Evolutionary conservation across 2,113 vertebrate species (phyloP).

Genomic region (Coturnix japonica): DNA sequence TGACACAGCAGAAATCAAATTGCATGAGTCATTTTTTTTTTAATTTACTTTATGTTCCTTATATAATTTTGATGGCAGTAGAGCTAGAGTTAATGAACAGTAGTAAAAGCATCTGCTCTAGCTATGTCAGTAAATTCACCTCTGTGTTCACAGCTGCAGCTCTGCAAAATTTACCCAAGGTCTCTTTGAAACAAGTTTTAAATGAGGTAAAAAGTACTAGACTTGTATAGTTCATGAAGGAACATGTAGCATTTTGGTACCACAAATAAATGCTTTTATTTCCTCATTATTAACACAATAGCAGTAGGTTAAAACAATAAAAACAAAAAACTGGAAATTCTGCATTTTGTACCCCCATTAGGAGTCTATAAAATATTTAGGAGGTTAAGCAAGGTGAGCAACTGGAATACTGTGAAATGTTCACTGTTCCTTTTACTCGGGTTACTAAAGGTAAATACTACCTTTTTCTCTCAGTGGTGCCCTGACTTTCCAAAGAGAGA

Average conservation of each 20-base stretch:
- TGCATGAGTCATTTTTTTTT: slow-evolving; percentile 49
- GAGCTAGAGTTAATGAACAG: slow-evolving; percentile 63
- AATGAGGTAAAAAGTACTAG: slow-evolving; percentile 15
- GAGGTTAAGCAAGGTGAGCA: slow-evolving; percentile 33
- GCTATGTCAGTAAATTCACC: slow-evolving; percentile 48
- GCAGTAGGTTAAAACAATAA: neutral
- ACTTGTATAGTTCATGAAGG: slow-evolving; percentile 44
- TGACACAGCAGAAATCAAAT: slow-evolving; percentile 66
- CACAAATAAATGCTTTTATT: slow-evolving; percentile 29
- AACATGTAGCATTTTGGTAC: neutral
- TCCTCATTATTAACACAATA: slow-evolving; percentile 24
- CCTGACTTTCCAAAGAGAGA: slow-evolving; percentile 34
- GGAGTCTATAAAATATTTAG: slow-evolving; percentile 50
- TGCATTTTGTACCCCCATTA: neutral
- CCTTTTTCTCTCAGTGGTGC: neutral
- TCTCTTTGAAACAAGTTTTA: slow-evolving; percentile 46
- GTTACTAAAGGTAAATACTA: slow-evolving; percentile 31
- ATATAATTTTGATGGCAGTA: slow-evolving; percentile 45
- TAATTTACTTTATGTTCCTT: slow-evolving; percentile 56
- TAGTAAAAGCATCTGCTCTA: slow-evolving; percentile 59
- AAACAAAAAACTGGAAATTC: neutral
- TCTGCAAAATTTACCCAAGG: slow-evolving; percentile 49
- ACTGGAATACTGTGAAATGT: neutral
- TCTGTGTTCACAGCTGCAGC: neutral
- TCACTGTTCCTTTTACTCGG: slow-evolving; percentile 22